Base-by-base conservation (phyloP, 2,888 invertebrate genomes). In the Teleiodes luculella region DNA sequence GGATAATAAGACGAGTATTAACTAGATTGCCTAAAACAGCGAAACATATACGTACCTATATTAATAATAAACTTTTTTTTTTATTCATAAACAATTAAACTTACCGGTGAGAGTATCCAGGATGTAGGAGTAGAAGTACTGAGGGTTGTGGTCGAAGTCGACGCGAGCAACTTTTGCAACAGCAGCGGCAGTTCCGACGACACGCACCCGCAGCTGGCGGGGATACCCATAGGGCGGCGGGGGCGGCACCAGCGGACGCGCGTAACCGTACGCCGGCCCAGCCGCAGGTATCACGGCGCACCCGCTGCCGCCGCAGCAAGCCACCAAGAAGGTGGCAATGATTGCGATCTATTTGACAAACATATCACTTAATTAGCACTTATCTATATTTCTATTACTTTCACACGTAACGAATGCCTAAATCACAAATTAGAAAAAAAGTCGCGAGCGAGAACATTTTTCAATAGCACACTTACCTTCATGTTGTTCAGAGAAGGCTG, bases 111-210 rank as follows among this genome's bases (percentile, higher is more conserved):
- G 68, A 49, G 91, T 90, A 74, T 94, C 93, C 70, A 93, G 92
- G 58, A 94, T 92, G 64, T 94, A 94, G 36, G 93, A 92, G 76
- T 92, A 94, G 28, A 92, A 92, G 70, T 93, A 93, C 74, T 93
- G 92, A 6, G 93, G 93, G 68, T 92, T 91, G 2, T 92, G 91
- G 65, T 92, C 92, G 71, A 90, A 91, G 39, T 91, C 91, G 14
- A 91, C 90, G 0, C 88, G 83, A 1, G 86, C 79, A 0, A 78
- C 82, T 0, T 75, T 79, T 5, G 83, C 81, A 1, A 78, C 63
- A 0, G 87, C 80, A 18, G 74, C 63, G 2, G 78, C 67, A 6
- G 10, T 16, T 2, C 65, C 70, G 51, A 72, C 68, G 1, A 74
- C 70, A 16, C 13, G 77, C 70, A 16, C 10, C 16, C 18, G 8